Evolutionary conservation across 2,888 invertebrate genomes (phyloP), one percentile per base, ranked within the genome.

Genomic region (Schizaphis graminum): DNA sequence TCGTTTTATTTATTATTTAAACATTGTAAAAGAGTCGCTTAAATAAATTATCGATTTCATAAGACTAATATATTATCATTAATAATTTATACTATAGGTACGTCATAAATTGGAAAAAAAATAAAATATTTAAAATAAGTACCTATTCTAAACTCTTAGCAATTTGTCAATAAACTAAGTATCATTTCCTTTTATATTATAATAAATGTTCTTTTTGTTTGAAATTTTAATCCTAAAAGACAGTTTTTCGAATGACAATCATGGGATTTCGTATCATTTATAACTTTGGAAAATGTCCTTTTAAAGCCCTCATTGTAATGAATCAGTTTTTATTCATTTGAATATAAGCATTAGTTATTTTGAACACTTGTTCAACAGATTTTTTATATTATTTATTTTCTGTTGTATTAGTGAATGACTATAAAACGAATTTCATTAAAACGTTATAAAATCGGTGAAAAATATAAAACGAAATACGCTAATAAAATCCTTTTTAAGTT

Each of bases 261-360:
- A 28, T 49, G 35, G 13, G 16, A 92, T 92, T 86, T 44, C 24
- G 21, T 85, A 41, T 86, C 4, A 87, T 92, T 92, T 92, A 92
- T 92, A 49, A 88, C 92, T 87, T 49, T 28, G 26, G 2, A 88
- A 67, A 87, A 61, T 21, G 49, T 61, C 86, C 28, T 57, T 86
- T 67, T 61, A 67, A 67, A 49, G 28, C 53, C 61, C 11, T 49
- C 47, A 87, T 67, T 67, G 49, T 67, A 67, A 92, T 87, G 57
- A 87, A 61, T 92, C 61, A 47, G 86, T 91, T 92, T 85, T 92
- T 87, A 87, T 87, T 92, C 47, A 67, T 92, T 92, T 35, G 44
- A 92, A 67, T 67, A 92, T 35, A 67, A 87, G 67, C 49, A 87
- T 92, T 92, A 87, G 92, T 92, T 92, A 87, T 87, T 61, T 92